Evolutionary conservation across 2,797 vertebrate genomes (phyloP).

Genomic region (Diplodus sargus): DNA sequence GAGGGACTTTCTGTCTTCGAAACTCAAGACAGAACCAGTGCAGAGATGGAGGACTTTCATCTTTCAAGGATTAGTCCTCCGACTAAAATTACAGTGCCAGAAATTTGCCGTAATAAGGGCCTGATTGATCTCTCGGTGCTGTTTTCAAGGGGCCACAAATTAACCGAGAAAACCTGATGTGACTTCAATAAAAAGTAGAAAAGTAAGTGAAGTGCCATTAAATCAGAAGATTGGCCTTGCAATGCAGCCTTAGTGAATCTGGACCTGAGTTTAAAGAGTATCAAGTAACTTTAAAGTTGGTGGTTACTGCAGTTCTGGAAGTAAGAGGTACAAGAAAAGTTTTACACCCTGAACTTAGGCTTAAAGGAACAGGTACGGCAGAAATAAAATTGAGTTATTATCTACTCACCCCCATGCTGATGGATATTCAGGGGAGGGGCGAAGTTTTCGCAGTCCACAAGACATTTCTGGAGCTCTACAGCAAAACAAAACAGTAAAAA

Average conservation of each 20-base stretch:
- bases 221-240: neutral
- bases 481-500: too few relatives aligned
- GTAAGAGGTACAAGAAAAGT: conserved; percentile 10
- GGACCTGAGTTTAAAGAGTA: conserved; percentile 21
- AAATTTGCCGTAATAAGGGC: neutral
- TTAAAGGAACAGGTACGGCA: neutral
- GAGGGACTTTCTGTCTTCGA: neutral
- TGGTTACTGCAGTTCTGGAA: conserved; percentile 17
- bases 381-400: too few relatives aligned
- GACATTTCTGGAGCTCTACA: too few relatives aligned
- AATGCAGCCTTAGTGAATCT: conserved; percentile 51
- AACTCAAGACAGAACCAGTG: neutral
- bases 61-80: neutral
- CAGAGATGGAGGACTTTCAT: neutral
- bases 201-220: neutral
- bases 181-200: neutral
- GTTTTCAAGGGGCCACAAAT: neutral
- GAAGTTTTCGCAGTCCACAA: too few relatives aligned
- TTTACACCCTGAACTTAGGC: neutral
- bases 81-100: neutral
- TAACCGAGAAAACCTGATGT: neutral
- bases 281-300: neutral
- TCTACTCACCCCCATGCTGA: too few relatives aligned
- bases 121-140: neutral
- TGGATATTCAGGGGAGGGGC: too few relatives aligned